Base-by-base conservation (phyloP, 2,113 vertebrate genomes). In the Fulica atra region DNA sequence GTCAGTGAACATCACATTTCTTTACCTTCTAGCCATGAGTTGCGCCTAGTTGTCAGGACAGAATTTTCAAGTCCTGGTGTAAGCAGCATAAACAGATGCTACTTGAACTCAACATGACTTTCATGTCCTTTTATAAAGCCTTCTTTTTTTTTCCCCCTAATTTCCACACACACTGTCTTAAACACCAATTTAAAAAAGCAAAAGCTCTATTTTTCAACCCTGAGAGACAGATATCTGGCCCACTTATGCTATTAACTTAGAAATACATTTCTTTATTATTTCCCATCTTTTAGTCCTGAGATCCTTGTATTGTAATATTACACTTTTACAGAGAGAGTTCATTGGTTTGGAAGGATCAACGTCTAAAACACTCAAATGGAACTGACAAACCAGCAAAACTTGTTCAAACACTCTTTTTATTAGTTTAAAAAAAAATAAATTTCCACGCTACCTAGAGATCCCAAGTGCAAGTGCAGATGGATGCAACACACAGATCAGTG, bases 321-420 rank as follows among this genome's bases (percentile, higher is more conserved):
- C 7, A 5, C 26, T 64, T 78, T 17, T 7, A 68, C 18, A 50
- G 29, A 12, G 74, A 57, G 26, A 60, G 26, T 50, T 57, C 31
- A 44, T 81, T 28, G 0, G 10, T 81, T 71, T 40, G 13, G 36
- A 66, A 84, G 60, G 29, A 35, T 78, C 35, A 12, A 35, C 0
- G 2, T 24, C 44, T 61, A 59, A 90, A 82, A 38, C 0, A 3
- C 8, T 3, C 26, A 48, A 93, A 79, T 36, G 84, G 79, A 88
- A 50, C 23, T 0, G 2, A 51, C 14, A 76, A 48, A 70, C 69
- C 17, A 77, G 88, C 68, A 26, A 48, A 11, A 46, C 42, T 78
- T 95, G 77, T 95, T 98, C 89, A 95, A 97, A 97, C 77, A 89
- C 76, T 36, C 80, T 68, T 98, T 98, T 98, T 96, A 97, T 97